Percentiles rank a stretch among this genome's conserved stretches.
Evolutionary conservation across 2,797 vertebrate species (phyloP).

Genomic region (Protosalanx chinensis): DNA sequence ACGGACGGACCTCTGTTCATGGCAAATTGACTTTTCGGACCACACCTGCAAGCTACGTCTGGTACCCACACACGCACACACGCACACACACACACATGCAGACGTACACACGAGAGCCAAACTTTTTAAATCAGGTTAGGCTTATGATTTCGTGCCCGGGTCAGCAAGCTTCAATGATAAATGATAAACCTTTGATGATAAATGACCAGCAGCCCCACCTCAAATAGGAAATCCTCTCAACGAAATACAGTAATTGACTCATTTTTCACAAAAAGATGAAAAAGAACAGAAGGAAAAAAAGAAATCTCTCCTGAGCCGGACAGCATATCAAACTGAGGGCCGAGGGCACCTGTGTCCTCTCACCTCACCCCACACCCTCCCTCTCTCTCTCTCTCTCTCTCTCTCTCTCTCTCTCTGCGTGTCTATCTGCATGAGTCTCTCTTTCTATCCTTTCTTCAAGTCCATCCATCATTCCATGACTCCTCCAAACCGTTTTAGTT

Average conservation of each 20-base stretch:
- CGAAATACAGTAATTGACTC: conserved; percentile 64
- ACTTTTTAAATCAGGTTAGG: conserved; percentile 61
- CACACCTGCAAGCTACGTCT: conserved; percentile 31
- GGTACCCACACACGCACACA: background rate
- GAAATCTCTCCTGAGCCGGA: conserved; percentile 32
- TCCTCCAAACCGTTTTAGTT: no score
- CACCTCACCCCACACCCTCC: no score
- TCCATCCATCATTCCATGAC: no score
- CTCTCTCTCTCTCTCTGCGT: no score
- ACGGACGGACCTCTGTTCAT: conserved; percentile 34
- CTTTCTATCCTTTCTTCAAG: no score
- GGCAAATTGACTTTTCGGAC: conserved; percentile 39
- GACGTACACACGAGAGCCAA: conserved; percentile 10
- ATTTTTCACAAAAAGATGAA: conserved; percentile 64
- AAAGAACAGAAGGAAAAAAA: conserved; percentile 30
- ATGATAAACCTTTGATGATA: conserved; percentile 63
- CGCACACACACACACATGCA: background rate
- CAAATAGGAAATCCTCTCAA: conserved; percentile 59
- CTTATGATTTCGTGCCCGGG: conserved; percentile 58
- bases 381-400: no score
- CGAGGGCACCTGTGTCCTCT: conserved; percentile 42
- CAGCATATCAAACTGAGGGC: conserved; percentile 35
- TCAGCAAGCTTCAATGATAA: conserved; percentile 59
- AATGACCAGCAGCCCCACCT: conserved; percentile 57
- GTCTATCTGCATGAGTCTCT: no score